Percentiles rank a stretch among this genome's conserved stretches.
Conservation (phyloP, 2,113 vertebrate species). For the Oreotrochilus melanogaster region DNA sequence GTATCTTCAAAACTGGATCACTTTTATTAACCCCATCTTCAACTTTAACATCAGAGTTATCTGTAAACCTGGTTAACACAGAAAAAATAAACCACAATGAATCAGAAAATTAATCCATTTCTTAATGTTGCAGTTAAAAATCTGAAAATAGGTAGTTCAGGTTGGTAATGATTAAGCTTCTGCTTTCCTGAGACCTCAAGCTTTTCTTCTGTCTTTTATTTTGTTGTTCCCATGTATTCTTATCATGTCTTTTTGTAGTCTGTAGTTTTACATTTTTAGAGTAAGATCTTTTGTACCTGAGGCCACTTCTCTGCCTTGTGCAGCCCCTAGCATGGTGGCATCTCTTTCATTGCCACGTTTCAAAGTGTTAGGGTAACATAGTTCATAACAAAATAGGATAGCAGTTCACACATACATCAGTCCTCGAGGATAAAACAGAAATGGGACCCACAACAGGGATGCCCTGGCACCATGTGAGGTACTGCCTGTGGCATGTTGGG, state of each 20-base stretch:
- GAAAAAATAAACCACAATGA: neutral
- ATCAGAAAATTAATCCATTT: neutral
- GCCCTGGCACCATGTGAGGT: neutral
- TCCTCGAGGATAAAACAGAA: neutral
- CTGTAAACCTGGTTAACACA: neutral
- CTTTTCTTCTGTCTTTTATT: neutral
- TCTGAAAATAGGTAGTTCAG: neutral
- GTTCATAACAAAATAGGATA: neutral
- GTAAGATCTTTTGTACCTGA: neutral
- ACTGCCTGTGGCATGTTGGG: neutral
- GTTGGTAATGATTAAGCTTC: neutral
- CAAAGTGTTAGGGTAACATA: neutral
- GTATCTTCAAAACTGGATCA: neutral
- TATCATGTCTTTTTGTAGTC: neutral
- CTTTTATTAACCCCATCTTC: slow-evolving; percentile 5
- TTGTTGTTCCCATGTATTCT: neutral
- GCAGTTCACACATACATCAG: neutral
- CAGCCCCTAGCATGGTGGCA: neutral
- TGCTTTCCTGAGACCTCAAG: neutral
- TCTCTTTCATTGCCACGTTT: neutral
- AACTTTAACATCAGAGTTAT: neutral
- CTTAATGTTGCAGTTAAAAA: neutral
- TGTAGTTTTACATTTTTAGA: neutral
- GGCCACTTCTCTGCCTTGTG: neutral
- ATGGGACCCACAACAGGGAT: neutral